Evolutionary conservation across 1,140 invertebrate species (phyloP).

Genomic region (Cyrtorhinus lividipennis): DNA sequence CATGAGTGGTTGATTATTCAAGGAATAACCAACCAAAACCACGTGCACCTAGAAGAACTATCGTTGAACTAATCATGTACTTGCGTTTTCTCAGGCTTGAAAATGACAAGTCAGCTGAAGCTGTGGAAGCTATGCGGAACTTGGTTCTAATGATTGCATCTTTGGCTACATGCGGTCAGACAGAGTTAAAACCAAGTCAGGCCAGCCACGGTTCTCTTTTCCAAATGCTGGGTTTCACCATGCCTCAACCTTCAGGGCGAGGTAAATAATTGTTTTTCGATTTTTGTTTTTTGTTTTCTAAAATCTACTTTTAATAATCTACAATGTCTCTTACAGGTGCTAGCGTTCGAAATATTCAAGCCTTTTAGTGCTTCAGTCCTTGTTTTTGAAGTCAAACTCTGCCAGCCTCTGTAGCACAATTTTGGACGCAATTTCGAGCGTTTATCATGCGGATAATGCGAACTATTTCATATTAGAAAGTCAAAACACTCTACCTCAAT

Average conservation of each 20-base stretch:
- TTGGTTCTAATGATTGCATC: conserved; percentile 85
- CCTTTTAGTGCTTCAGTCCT: conserved; percentile 90
- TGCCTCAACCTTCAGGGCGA: conserved; percentile 77
- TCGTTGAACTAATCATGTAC: not conserved
- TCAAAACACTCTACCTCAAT: conserved; percentile 87
- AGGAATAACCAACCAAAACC: no score
- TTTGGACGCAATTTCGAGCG: conserved; percentile 86
- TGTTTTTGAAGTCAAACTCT: conserved; percentile 84
- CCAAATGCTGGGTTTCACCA: conserved; percentile 79
- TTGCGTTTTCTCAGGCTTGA: conserved; percentile 46
- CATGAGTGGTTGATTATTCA: no score
- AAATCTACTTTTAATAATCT: no score
- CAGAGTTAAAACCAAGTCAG: conserved; percentile 68
- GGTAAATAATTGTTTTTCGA: conserved; percentile 41
- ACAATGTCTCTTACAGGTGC: no score
- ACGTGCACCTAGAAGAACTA: no score
- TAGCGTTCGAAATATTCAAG: conserved; percentile 83
- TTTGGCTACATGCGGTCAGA: conserved; percentile 83
- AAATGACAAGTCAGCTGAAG: conserved; percentile 58
- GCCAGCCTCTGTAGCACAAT: conserved; percentile 73
- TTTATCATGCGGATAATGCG: conserved; percentile 94
- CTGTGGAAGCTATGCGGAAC: conserved; percentile 79
- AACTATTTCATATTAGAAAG: conserved; percentile 98
- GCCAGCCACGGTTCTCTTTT: conserved; percentile 78
- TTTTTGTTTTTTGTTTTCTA: no score